These are phyloP conservation scores for Karalla daura DNA, from an alignment of 2,797 vertebrate genomes.

Conservation along the genomic window DNA sequence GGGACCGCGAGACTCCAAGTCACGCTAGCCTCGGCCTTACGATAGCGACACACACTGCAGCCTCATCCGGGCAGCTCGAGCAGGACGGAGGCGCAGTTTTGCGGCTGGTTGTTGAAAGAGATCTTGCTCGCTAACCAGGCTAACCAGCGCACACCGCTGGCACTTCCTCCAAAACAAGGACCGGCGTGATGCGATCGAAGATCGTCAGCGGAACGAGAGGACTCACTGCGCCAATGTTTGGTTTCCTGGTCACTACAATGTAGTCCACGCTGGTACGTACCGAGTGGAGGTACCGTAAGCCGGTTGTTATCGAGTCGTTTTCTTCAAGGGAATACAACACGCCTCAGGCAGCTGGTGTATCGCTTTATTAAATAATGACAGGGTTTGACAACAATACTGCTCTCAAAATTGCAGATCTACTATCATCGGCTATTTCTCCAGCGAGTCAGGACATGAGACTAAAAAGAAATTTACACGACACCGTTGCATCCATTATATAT, in stretches of 20 bases:
- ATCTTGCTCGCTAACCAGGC: not conserved
- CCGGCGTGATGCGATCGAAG: slow-evolving; percentile 38
- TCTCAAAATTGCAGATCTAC: slow-evolving; percentile 20
- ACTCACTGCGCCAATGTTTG: not conserved
- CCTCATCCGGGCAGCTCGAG: not conserved
- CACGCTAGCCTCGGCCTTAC: not conserved
- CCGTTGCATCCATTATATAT: not conserved
- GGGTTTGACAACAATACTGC: slow-evolving; percentile 24
- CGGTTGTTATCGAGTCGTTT: too few species aligned
- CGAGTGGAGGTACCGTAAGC: too few species aligned
- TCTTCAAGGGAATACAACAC: not conserved
- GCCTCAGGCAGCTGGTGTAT: not conserved
- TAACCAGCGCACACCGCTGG: not conserved
- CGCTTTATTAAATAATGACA: slow-evolving; percentile 22
- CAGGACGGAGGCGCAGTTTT: not conserved
- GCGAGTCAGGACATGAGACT: not conserved
- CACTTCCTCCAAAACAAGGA: slow-evolving; percentile 52
- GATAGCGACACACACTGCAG: not conserved
- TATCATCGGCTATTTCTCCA: not conserved
- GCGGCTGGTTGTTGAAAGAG: fast-evolving
- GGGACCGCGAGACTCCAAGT: too few species aligned
- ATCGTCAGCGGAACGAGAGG: not conserved
- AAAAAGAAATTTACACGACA: not conserved
- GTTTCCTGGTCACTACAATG: too few species aligned
- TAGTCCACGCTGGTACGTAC: too few species aligned